Evolutionary conservation across 2,113 vertebrate genomes (phyloP), one percentile per base, ranked within the genome.

Genomic region (Alouatta palliata): DNA sequence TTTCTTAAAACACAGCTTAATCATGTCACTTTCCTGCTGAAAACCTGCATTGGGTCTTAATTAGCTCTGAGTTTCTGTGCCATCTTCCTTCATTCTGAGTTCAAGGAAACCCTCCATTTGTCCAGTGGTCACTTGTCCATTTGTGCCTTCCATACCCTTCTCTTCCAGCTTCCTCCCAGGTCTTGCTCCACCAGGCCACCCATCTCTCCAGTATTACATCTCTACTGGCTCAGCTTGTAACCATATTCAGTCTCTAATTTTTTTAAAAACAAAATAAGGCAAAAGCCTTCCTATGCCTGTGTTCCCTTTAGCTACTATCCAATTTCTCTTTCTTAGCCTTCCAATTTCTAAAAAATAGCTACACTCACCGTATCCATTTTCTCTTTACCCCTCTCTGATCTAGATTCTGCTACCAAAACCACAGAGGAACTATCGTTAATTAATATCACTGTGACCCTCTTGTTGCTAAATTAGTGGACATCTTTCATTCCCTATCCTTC

Each of bases 1-100:
- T 97, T 98, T 97, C 96, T 97, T 97, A 97, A 97, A 97, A 95
- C n/a, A 96, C 73, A 71, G 56, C 89, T 96, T 94, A 96, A 91
- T 95, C 49, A 32, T 94, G 86, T 86, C 61, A 70, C 84, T 96
- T 71, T 97, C 52, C 73, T 95, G 79, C 68, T 91, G 73, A 70
- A 95, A 85, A 91, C 45, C 86, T 87, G 79, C 81, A 95, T 4
- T 92, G 85, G 56, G 40, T 96, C 94, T 96, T 95, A 95, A 81
- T 95, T 97, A 94, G 35, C 43, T 88, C 77, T 96, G 79, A 94
- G 21, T 95, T 95, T 23, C 75, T 94, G 11, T 58, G 37, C 47
- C 75, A 1, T 64, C 32, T 96, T 87, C 80, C 45, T 92, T 25
- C 45, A 96, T 23, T 56, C 16, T 94, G 47, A 95, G 66, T 61